Base-by-base conservation (phyloP, 2,888 invertebrate genomes). In the Notocelia uddmanniana region DNA sequence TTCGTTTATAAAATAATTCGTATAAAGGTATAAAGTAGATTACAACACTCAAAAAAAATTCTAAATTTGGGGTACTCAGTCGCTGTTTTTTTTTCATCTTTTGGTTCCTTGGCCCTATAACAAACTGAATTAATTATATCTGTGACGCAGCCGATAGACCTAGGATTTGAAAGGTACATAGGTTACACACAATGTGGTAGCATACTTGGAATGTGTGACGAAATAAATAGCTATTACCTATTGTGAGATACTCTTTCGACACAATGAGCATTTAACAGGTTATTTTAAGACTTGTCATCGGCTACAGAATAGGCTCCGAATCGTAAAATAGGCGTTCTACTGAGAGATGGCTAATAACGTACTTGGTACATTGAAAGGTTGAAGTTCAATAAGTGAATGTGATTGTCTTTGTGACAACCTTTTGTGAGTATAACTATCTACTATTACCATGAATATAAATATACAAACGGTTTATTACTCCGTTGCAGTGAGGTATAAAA, bases 201-300 rank as follows among this genome's bases (percentile, higher is more conserved):
- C 21, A 34, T 59, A 50, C 11, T 31, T 41, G 15, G 58, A 41
- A 66, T 21, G 8, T 50, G 41, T 70, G 70, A 18, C 19, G 70
- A 52, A 70, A 70, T 58, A 50, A 41, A 59, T 26, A 64, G 50
- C 58, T 66, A 64, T 70, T 58, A 45, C 15, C 45, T 41, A 59
- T 41, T 60, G 3, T 26, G n/a, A 41, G 66, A 60, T 60, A 23
- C 18, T 55, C 66, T 71, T 71, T 54, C 66, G 19, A 48, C 59
- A 71, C 71, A 67, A 67, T 64, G 48, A 48, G 26, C 58, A 48
- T 71, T 69, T 67, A 60, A 58, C 64, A 59, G 21, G 64, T 26
- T 23, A 52, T 52, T 58, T 55, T 45, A 63, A 64, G 37, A 64
- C 64, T 50, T 37, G 64, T 54, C 64, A 18, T 64, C 52, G 21